Conservation (phyloP, 2,113 vertebrate species). For the Arenaria interpres region DNA sequence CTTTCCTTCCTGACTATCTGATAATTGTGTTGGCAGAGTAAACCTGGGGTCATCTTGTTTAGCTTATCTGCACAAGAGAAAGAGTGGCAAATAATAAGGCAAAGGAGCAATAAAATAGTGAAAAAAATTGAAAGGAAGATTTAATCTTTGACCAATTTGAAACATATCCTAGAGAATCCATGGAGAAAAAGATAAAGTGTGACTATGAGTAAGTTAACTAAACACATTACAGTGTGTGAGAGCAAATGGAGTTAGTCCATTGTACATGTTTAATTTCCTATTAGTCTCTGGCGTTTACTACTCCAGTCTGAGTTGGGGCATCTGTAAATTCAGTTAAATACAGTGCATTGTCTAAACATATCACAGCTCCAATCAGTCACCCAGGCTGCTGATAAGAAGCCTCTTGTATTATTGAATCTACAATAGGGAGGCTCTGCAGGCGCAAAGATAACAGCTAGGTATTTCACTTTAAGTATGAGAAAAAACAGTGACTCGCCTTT, state of each 20-base stretch:
- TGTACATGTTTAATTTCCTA: constrained; percentile 90
- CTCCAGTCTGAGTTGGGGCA: constrained; percentile 75
- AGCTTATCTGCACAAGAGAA: constrained; percentile 71
- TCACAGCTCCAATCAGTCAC: constrained; percentile 89
- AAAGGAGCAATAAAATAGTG: constrained; percentile 73
- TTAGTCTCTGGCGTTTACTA: constrained; percentile 84
- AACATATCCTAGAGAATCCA: constrained; percentile 80
- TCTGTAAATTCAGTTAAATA: constrained; percentile 93
- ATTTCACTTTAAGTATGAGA: constrained; percentile 83
- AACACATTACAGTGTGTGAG: constrained; percentile 77
- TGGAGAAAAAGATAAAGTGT: constrained; percentile 82
- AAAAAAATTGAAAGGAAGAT: constrained; percentile 79
- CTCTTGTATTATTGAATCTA: constrained; percentile 91
- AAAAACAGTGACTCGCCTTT: constrained; percentile 63
- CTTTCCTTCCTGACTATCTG: constrained; percentile 69
- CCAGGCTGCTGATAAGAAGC: constrained; percentile 83
- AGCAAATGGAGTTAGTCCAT: constrained; percentile 85
- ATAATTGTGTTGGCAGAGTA: constrained; percentile 75
- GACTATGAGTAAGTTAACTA: constrained; percentile 83
- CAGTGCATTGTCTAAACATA: constrained; percentile 90
- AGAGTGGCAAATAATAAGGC: constrained; percentile 71
- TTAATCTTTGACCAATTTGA: constrained; percentile 83
- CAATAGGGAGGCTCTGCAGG: constrained; percentile 86
- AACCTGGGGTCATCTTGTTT: constrained; percentile 73
- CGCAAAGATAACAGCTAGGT: constrained; percentile 86